Conservation (phyloP, 2,797 vertebrate species). For the Ataeniobius toweri region DNA sequence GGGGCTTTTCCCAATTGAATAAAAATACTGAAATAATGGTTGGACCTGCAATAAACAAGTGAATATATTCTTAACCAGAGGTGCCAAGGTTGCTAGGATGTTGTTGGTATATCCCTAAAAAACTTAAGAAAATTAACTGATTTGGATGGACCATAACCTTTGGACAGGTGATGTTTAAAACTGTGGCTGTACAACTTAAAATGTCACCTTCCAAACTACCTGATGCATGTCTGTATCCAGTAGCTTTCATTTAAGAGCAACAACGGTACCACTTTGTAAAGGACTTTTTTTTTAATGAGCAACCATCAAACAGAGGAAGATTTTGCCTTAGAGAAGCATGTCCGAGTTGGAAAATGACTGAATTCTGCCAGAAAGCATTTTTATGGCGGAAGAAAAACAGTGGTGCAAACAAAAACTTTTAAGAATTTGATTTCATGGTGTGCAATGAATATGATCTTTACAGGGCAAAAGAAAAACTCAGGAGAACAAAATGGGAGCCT, state of each 20-base stretch:
- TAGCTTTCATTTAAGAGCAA: neutral
- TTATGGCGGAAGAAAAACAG: conserved; percentile 8
- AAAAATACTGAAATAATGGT: neutral
- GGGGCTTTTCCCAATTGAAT: neutral
- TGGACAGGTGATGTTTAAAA: neutral
- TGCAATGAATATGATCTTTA: conserved; percentile 10
- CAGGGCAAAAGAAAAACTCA: neutral
- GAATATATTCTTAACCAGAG: neutral
- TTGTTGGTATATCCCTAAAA: neutral
- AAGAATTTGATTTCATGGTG: conserved; percentile 15
- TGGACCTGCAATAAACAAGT: neutral
- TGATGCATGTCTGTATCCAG: neutral
- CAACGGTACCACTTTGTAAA: neutral
- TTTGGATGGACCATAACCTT: neutral
- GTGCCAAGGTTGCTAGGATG: neutral
- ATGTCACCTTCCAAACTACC: neutral
- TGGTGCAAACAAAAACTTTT: neutral
- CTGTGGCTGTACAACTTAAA: neutral
- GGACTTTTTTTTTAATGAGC: conserved; percentile 10
- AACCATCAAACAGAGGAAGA: neutral
- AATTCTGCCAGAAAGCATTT: conserved; percentile 13
- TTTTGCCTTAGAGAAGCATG: neutral
- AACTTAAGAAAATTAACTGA: neutral
- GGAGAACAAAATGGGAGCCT: neutral
- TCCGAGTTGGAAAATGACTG: conserved; percentile 10